Percentiles rank a stretch among this genome's conserved stretches.
Evolutionary conservation across 2,888 invertebrate species (phyloP).

Genomic region (Noctua comes): DNA sequence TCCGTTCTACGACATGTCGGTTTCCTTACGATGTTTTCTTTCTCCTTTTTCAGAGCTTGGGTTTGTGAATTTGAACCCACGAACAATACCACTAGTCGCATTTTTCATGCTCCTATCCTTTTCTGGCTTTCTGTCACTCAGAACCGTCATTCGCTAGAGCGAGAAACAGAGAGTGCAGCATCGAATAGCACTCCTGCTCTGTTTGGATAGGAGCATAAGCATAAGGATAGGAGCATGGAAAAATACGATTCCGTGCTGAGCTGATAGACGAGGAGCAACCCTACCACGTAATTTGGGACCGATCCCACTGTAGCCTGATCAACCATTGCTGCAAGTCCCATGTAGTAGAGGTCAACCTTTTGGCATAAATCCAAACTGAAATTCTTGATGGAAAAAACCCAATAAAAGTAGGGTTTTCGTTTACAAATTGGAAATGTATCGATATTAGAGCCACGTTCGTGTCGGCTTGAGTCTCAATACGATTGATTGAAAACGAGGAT

Average conservation of each 20-base stretch:
- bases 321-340: not conserved
- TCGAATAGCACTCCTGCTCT: not conserved
- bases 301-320: not conserved
- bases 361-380: not conserved
- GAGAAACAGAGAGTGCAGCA: not conserved
- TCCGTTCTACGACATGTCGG: not conserved
- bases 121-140: not conserved
- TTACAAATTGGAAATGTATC: constrained; percentile 15
- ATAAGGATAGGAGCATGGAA: not conserved
- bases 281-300: not conserved
- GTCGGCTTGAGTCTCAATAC: not conserved
- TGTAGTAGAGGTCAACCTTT: not conserved
- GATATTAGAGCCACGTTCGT: not conserved
- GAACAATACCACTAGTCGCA: too few species aligned
- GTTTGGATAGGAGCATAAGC: not conserved
- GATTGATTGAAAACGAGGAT: constrained; percentile 11
- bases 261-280: not conserved
- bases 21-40: not conserved
- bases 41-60: not conserved
- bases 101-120: not conserved
- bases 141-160: not conserved
- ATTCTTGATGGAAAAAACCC: too few species aligned
- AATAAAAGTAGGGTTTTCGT: not conserved
- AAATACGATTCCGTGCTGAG: not conserved
- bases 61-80: too few species aligned